phyloP scores from a whole-genome alignment of 2,888 invertebrate genomes.

The Synergus itoensis region DNA sequence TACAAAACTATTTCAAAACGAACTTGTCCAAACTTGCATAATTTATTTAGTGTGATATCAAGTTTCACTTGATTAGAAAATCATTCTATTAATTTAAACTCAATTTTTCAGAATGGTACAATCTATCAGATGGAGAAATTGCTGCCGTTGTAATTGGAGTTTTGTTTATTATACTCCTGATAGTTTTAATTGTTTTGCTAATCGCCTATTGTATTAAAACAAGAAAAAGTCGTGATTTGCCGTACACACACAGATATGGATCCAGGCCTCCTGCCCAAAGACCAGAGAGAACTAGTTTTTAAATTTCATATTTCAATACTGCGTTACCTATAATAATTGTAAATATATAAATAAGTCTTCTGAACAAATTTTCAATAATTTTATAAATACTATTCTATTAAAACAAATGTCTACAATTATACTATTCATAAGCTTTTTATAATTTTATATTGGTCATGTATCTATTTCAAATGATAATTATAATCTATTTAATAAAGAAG shows the following conservation, averaged over 20 bases:
- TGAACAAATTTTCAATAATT: neutral
- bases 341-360: slow-evolving; percentile 14
- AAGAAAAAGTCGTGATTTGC: slow-evolving; percentile 82
- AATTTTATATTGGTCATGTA: neutral
- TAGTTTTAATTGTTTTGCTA: slow-evolving; percentile 80
- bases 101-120: slow-evolving; percentile 79
- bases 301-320: slow-evolving; percentile 17
- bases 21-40: no score
- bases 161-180: slow-evolving; percentile 82
- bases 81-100: slow-evolving; percentile 41
- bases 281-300: slow-evolving; percentile 60
- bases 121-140: slow-evolving; percentile 80
- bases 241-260: slow-evolving; percentile 76
- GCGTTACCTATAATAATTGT: slow-evolving; percentile 1
- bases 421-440: neutral
- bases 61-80: no score
- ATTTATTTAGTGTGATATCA: no score
- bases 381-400: neutral
- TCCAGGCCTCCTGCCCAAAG: slow-evolving; percentile 68
- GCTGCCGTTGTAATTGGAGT: slow-evolving; percentile 86
- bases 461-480: neutral
- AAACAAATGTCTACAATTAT: slow-evolving; percentile 11
- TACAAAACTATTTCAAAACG: neutral
- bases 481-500: neutral
- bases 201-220: slow-evolving; percentile 83